These are phyloP conservation scores for Sphenopsis melanotis DNA, from an alignment of 2,797 vertebrate genomes.

Conservation along the genomic window DNA sequence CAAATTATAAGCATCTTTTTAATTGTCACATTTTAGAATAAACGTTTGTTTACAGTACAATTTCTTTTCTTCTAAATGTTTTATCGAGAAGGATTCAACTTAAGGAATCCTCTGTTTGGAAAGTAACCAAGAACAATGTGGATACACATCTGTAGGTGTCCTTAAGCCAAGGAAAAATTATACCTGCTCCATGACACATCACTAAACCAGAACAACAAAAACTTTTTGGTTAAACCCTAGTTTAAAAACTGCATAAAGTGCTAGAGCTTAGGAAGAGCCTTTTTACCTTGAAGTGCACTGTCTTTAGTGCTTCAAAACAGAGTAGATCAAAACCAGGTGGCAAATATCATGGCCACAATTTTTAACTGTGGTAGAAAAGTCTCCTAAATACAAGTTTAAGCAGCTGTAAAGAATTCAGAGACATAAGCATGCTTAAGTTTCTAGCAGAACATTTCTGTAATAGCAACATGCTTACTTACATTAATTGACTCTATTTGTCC, in stretches of 20 bases:
- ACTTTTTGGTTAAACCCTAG: background rate
- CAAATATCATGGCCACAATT: background rate
- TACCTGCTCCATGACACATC: background rate
- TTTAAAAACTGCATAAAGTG: background rate
- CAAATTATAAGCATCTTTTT: background rate
- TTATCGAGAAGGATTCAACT: background rate
- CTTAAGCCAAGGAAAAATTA: background rate
- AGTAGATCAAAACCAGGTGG: background rate
- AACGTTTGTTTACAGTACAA: background rate
- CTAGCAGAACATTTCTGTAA: background rate
- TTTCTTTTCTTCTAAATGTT: background rate
- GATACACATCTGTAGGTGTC: background rate
- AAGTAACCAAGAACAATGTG: background rate
- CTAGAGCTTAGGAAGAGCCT: background rate
- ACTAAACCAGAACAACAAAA: background rate
- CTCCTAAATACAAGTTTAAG: background rate
- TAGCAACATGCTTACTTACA: constrained; percentile 76
- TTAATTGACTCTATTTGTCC: constrained; percentile 99
- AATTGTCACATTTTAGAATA: background rate
- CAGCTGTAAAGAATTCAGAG: background rate
- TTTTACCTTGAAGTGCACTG: background rate
- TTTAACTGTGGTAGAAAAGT: background rate
- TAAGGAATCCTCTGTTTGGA: background rate
- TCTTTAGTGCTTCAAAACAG: background rate
- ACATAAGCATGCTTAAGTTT: background rate